These are phyloP conservation scores for Catostomus latipinnis DNA, from an alignment of 2,797 vertebrate species.

Conservation along the genomic window DNA sequence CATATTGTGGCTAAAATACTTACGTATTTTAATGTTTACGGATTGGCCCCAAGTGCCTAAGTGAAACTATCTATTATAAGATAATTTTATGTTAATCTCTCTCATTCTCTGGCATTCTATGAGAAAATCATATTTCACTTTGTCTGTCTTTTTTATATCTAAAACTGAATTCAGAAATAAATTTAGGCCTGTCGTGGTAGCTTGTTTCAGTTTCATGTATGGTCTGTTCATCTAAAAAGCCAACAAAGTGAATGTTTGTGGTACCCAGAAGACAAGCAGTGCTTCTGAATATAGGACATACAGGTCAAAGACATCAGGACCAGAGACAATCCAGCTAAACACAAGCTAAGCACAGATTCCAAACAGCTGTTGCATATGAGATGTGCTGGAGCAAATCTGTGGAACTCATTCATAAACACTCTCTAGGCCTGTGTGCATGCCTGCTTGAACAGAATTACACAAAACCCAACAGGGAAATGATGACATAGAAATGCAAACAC, in stretches of 20 bases:
- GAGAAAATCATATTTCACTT: neutral
- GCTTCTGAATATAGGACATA: constrained; percentile 43
- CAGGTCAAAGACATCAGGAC: constrained; percentile 60
- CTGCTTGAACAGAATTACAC: neutral
- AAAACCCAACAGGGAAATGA: neutral
- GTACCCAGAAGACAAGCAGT: constrained; percentile 42
- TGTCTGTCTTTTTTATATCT: neutral
- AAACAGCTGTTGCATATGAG: constrained; percentile 15
- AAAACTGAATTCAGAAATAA: neutral
- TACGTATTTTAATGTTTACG: too few species aligned
- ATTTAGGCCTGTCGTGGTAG: neutral
- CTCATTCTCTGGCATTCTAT: neutral
- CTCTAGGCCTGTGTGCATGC: constrained; percentile 7
- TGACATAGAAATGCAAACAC: neutral
- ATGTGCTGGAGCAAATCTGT: constrained; percentile 21
- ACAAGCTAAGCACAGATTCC: constrained; percentile 3
- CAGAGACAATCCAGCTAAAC: constrained; percentile 48
- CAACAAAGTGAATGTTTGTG: constrained; percentile 57
- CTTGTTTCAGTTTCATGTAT: constrained; percentile 13
- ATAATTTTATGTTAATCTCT: too few species aligned
- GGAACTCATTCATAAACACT: constrained; percentile 33
- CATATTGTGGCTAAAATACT: too few species aligned
- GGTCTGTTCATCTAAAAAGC: constrained; percentile 20
- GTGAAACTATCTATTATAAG: too few species aligned
- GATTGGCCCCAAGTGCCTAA: too few species aligned